Evolutionary conservation across 2,113 vertebrate genomes (phyloP), one percentile per base, ranked within the genome.

Genomic region (Myodes glareolus): DNA sequence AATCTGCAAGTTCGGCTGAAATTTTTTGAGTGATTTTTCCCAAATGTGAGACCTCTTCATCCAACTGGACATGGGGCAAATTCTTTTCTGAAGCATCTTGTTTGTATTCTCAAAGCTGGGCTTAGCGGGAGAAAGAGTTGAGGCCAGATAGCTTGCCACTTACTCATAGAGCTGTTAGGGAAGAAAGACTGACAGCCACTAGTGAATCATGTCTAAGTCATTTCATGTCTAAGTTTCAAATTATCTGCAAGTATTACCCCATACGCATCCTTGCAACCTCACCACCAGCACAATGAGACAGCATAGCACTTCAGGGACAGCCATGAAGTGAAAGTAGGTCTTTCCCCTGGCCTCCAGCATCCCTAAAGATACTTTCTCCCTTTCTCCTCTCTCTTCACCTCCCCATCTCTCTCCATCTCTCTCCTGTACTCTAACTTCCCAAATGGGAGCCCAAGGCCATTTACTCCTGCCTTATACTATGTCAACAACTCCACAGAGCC

Each of bases 181-280:
- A 94, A 94, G 93, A 98, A 39, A 27, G 72, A 1, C 39, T 92
- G 88, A 92, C 84, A 96, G 68, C 33, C 29, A 25, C 9, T 17
- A 36, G 29, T 97, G 97, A 98, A 72, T 98, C 97, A 98, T 1
- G 52, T 72, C 92, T 96, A 70, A 93, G 90, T 94, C 95, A 96
- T 70, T 39, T 77, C 86, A 73, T 77, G 82, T 90, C 90, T 95
- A 91, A 82, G 63, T 61, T 94, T 91, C 42, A 91, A 97, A 76
- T 55, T 39, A 65, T 93, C 72, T 92, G 76, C 88, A 89, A 92
- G 61, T 73, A 65, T 96, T 97, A 86, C 94, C 91, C 61, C 27
- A 94, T 92, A 95, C 47, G 39, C 65, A 78, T 36, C 47, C 61
- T 42, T 42, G 45, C 36, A 58, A 70, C 90, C 90, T 93, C 87